Conservation (phyloP, 2,888 invertebrate species). For the Orchestes rusci region DNA sequence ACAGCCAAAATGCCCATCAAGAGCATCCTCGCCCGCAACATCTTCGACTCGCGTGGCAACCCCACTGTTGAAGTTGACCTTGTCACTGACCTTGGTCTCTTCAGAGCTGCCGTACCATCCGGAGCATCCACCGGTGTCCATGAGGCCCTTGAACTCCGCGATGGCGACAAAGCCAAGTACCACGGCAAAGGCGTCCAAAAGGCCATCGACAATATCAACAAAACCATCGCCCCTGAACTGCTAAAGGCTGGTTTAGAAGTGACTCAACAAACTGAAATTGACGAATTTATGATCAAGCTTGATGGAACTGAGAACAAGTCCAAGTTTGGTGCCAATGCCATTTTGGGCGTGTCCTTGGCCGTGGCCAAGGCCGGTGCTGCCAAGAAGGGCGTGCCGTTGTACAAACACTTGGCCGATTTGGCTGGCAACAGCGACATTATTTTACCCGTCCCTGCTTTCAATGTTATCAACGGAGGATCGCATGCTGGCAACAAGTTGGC, state of each 20-base stretch:
- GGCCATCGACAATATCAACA: conserved; percentile 90
- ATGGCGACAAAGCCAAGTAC: conserved; percentile 81
- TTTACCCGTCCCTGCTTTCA: conserved; percentile 95
- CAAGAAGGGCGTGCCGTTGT: conserved; percentile 80
- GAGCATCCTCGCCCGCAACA: conserved; percentile 91
- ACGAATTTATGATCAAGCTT: conserved; percentile 76
- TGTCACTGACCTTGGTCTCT: conserved; percentile 72
- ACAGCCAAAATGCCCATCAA: conserved; percentile 71
- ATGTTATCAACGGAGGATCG: conserved; percentile 98
- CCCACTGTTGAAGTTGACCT: conserved; percentile 96
- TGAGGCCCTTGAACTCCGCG: conserved; percentile 95
- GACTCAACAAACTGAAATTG: conserved; percentile 83
- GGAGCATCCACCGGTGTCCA: conserved; percentile 91
- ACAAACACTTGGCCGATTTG: conserved; percentile 92
- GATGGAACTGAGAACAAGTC: conserved; percentile 99
- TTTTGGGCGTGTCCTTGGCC: conserved; percentile 90
- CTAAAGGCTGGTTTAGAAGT: conserved; percentile 76
- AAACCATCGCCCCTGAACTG: conserved; percentile 67
- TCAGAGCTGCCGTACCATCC: conserved; percentile 94
- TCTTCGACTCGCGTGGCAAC: conserved; percentile 98
- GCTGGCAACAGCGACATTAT: conserved; percentile 87
- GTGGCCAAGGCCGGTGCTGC: conserved; percentile 97
- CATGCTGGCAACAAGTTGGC: conserved; percentile 98
- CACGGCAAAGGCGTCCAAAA: conserved; percentile 94
- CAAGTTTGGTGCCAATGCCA: conserved; percentile 94